phyloP scores from a whole-genome alignment of 2,113 vertebrate species.

The Phalacrocorax brasilianus region DNA sequence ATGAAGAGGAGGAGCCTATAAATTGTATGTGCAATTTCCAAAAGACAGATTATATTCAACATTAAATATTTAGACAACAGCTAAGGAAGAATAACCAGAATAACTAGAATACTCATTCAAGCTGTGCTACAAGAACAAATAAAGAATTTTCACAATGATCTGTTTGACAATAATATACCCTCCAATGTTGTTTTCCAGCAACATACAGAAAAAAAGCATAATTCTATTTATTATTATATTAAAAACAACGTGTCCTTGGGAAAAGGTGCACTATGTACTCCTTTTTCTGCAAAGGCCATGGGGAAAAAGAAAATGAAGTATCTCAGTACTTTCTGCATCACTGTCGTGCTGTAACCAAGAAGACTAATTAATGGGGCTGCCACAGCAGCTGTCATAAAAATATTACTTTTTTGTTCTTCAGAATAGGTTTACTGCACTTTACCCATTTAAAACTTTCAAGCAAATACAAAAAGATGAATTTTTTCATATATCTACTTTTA shows the following conservation, averaged over 20 bases:
- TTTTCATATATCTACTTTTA: not conserved
- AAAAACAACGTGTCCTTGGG: conserved; percentile 5
- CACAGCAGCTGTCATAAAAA: not conserved
- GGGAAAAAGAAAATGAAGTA: not conserved
- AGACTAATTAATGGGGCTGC: not conserved
- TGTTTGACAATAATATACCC: conserved; percentile 36
- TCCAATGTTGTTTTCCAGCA: conserved; percentile 21
- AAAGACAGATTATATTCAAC: not conserved
- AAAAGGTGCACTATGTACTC: conserved; percentile 1
- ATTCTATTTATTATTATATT: conserved; percentile 30
- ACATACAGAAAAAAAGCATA: not conserved
- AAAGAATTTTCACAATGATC: conserved; percentile 30
- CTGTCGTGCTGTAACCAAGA: not conserved
- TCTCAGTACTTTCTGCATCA: not conserved
- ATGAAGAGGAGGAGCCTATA: not conserved
- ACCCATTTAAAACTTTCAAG: not conserved
- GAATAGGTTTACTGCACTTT: not conserved
- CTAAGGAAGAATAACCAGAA: not conserved
- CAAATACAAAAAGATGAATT: not conserved
- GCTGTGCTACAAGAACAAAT: not conserved
- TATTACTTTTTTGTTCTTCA: not conserved
- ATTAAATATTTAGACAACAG: not conserved
- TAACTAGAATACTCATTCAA: conserved; percentile 1
- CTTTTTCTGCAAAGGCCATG: not conserved
- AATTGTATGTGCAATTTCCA: not conserved